Conservation (phyloP, 1,140 invertebrate species). For the Drosophila repletoides region DNA sequence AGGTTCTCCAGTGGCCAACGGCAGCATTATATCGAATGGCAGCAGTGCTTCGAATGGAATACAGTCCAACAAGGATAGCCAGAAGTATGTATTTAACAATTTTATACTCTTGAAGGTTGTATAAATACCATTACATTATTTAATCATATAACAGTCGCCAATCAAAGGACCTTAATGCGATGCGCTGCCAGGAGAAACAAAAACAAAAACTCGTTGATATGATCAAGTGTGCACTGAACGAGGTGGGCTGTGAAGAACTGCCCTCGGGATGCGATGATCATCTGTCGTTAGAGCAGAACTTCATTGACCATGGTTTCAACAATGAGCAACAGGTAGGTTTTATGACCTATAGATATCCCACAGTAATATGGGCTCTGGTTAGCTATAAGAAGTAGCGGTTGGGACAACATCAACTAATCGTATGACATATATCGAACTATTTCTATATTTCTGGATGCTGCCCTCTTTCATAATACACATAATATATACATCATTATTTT, state of each 20-base stretch:
- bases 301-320: slow-evolving; percentile 80
- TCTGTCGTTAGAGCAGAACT: slow-evolving; percentile 85
- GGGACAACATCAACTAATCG: slow-evolving; percentile 34
- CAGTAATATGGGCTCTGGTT: slow-evolving; percentile 12
- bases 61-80: slow-evolving; percentile 81
- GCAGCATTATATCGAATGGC: slow-evolving; percentile 75
- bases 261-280: slow-evolving; percentile 91
- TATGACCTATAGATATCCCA: neutral
- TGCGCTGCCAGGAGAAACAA: slow-evolving; percentile 91
- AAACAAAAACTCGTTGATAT: slow-evolving; percentile 90
- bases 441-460: slow-evolving; percentile 53
- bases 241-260: slow-evolving; percentile 92
- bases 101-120: neutral
- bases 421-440: slow-evolving; percentile 22
- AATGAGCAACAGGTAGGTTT: slow-evolving; percentile 79
- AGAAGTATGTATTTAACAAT: slow-evolving; percentile 45
- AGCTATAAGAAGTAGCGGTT: slow-evolving; percentile 37
- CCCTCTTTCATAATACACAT: slow-evolving; percentile 19
- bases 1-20: slow-evolving; percentile 77
- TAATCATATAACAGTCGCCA: slow-evolving; percentile 56
- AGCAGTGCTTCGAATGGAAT: slow-evolving; percentile 83
- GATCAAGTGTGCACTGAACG: slow-evolving; percentile 91
- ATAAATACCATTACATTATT: neutral
- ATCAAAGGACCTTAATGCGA: slow-evolving; percentile 84
- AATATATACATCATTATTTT: slow-evolving; percentile 19